phyloP scores from a whole-genome alignment of 2,888 invertebrate genomes.

The Idaea aversata region DNA sequence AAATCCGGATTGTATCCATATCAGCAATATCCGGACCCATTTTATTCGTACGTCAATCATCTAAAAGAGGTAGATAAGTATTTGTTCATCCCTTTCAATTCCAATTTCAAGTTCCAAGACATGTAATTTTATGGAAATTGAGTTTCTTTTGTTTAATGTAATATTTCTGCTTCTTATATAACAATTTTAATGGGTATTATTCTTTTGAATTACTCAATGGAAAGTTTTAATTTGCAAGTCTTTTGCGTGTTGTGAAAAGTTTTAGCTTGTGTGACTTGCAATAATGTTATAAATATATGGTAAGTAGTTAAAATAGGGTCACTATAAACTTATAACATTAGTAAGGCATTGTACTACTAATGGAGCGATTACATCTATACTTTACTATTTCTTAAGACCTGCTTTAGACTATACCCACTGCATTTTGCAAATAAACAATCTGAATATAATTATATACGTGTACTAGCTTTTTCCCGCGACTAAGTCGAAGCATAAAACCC shows the following conservation, averaged over 20 bases:
- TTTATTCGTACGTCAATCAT: constrained; percentile 1
- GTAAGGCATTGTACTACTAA: too few species aligned
- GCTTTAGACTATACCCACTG: too few species aligned
- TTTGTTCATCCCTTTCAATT: neutral
- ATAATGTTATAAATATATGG: neutral
- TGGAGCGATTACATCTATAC: too few species aligned
- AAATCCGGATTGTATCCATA: neutral
- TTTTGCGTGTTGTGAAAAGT: neutral
- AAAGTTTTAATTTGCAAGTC: neutral
- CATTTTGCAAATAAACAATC: too few species aligned
- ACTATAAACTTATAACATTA: too few species aligned
- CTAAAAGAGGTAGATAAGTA: neutral
- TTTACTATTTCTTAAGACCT: too few species aligned
- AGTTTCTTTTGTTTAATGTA: neutral
- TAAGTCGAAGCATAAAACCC: too few species aligned
- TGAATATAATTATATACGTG: too few species aligned
- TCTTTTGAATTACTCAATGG: neutral
- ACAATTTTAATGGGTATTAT: neutral
- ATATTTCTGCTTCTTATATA: neutral
- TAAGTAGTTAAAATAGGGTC: neutral
- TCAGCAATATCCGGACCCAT: neutral
- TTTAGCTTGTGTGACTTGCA: neutral
- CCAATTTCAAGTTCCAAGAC: neutral
- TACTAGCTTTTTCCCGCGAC: too few species aligned
- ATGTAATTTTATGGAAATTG: neutral